Evolutionary conservation across 35 echinoderm and acorn worm species (phyloP).

Genomic region (Apostichopus californicus): DNA sequence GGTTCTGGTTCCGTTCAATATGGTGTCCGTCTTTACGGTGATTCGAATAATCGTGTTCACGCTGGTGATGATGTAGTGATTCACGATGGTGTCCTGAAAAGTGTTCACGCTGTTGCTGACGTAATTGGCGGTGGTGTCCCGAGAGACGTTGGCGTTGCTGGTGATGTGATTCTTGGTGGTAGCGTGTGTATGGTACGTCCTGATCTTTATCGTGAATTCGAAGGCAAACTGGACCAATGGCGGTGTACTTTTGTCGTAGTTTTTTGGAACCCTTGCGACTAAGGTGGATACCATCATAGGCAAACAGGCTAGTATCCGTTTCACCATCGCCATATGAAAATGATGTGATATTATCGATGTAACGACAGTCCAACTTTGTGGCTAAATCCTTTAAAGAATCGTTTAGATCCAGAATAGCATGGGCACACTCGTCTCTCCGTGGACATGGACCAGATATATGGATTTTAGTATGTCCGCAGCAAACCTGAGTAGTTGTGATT

Average conservation of each 20-base stretch:
- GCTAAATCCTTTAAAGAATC: background rate
- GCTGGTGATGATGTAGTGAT: background rate
- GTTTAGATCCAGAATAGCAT: background rate
- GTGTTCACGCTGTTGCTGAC: background rate
- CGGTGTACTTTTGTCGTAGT: background rate
- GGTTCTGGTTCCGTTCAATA: too few relatives aligned
- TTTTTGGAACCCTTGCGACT: background rate
- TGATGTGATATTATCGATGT: background rate
- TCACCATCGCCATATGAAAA: slow-evolving; percentile 25
- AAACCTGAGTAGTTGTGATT: too few relatives aligned
- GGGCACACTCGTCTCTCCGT: background rate
- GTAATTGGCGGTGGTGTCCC: background rate
- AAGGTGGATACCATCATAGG: slow-evolving; percentile 17
- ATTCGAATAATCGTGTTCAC: too few relatives aligned
- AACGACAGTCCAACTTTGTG: background rate
- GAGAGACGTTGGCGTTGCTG: background rate
- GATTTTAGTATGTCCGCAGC: too few relatives aligned
- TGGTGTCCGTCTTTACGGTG: background rate
- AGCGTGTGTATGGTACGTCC: background rate
- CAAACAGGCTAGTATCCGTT: background rate
- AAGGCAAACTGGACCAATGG: too few relatives aligned
- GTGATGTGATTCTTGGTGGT: background rate
- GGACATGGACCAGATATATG: background rate
- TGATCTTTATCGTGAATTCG: too few relatives aligned
- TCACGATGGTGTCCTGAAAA: background rate